Evolutionary conservation across 2,888 invertebrate species (phyloP).

Genomic region (Caradrina kadenii): DNA sequence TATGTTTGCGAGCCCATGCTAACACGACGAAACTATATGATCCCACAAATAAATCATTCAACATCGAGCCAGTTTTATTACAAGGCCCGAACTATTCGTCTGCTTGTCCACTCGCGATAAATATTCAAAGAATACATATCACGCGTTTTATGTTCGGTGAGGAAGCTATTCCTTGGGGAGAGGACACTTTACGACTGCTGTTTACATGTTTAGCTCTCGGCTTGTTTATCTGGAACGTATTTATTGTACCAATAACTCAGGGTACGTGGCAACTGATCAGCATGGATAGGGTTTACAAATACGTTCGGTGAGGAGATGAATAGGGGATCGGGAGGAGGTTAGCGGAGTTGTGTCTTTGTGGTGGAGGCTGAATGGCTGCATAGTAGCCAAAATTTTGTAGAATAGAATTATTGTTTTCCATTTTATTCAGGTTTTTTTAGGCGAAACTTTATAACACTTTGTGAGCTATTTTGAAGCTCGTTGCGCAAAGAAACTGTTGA

Average conservation of each 20-base stretch:
- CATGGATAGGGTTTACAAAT: slow-evolving; percentile 61
- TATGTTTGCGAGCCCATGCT: neutral
- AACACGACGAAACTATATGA: slow-evolving; percentile 21
- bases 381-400: neutral
- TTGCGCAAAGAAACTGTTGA: too few species aligned
- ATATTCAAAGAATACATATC: slow-evolving; percentile 65
- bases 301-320: slow-evolving; percentile 49
- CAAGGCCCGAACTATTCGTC: slow-evolving; percentile 34
- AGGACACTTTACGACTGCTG: slow-evolving; percentile 69
- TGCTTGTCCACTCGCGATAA: slow-evolving; percentile 61
- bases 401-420: neutral
- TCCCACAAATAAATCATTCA: slow-evolving; percentile 51
- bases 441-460: neutral
- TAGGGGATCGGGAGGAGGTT: slow-evolving; percentile 30
- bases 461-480: too few species aligned
- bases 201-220: slow-evolving; percentile 72
- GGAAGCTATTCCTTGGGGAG: slow-evolving; percentile 57
- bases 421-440: neutral
- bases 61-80: slow-evolving; percentile 45
- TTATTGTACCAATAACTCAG: slow-evolving; percentile 79
- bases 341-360: slow-evolving; percentile 14
- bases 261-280: slow-evolving; percentile 60
- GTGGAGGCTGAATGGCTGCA: slow-evolving; percentile 8
- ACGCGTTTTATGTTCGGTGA: slow-evolving; percentile 53
- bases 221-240: slow-evolving; percentile 77